These are phyloP conservation scores for Melieria picta DNA, from an alignment of 2,888 invertebrate genomes.

Conservation along the genomic window DNA sequence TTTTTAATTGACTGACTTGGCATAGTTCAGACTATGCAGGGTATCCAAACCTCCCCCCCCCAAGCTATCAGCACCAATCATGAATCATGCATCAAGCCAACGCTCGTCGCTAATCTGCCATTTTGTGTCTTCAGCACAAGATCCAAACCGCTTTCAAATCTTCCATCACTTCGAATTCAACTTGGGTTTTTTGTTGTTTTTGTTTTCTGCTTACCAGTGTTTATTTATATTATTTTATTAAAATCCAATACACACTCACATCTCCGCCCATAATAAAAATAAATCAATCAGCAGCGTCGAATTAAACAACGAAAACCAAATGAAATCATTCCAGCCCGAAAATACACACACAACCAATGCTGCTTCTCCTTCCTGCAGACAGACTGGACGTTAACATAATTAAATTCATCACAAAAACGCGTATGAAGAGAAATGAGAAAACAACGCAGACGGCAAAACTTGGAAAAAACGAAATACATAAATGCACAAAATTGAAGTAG, in stretches of 20 bases:
- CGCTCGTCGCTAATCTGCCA: no score
- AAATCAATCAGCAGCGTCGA: constrained; percentile 60
- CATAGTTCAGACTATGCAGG: no score
- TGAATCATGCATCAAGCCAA: no score
- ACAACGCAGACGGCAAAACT: constrained; percentile 3
- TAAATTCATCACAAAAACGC: background rate
- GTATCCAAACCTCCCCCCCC: no score
- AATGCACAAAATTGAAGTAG: constrained; percentile 2
- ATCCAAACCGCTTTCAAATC: no score
- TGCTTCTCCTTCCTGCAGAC: no score
- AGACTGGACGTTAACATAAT: no score
- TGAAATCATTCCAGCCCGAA: constrained; percentile 34
- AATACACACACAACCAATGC: constrained; percentile 41
- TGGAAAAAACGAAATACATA: constrained; percentile 13
- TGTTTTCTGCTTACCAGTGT: background rate
- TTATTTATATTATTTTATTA: no score
- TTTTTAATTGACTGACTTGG: no score
- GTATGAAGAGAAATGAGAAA: constrained; percentile 8
- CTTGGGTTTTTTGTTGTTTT: constrained; percentile 9
- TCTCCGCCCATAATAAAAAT: constrained; percentile 49
- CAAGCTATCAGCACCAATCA: no score
- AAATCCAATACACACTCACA: constrained; percentile 13
- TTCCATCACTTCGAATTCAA: no score
- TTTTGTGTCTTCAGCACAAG: no score
- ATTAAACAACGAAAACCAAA: constrained; percentile 52